A percentile compares a stretch with the other conserved stretches of the same genome.
Evolutionary conservation across 2,888 invertebrate species (phyloP).

Genomic region (Sinohyriopsis cumingii): DNA sequence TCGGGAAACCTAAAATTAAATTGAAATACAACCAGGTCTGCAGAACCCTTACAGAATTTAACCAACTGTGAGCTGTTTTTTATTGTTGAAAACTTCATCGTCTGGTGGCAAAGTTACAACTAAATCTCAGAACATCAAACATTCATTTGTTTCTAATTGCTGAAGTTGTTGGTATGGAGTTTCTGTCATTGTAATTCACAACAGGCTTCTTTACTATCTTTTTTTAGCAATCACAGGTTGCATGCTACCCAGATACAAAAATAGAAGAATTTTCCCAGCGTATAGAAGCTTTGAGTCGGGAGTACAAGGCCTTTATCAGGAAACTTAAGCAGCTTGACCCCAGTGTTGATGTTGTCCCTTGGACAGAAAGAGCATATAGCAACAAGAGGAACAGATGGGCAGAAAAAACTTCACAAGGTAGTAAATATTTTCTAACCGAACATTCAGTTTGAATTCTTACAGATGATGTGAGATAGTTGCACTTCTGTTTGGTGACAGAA

Average conservation of each 20-base stretch:
- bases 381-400: conserved; percentile 18
- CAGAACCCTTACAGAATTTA: no score
- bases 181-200: no score
- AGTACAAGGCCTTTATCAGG: conserved; percentile 65
- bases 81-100: no score
- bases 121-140: no score
- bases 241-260: conserved; percentile 65
- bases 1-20: no score
- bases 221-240: conserved; percentile 65
- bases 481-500: neutral
- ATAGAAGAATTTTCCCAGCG: conserved; percentile 57
- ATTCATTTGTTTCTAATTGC: no score
- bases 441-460: neutral
- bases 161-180: no score
- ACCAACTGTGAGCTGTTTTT: no score
- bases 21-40: no score
- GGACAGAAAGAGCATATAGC: conserved; percentile 63
- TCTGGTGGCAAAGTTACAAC: no score
- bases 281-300: conserved; percentile 55
- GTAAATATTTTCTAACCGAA: neutral
- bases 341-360: conserved; percentile 49
- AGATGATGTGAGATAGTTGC: neutral
- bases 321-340: conserved; percentile 61
- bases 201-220: neutral
- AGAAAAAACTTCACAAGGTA: neutral